phyloP scores from a whole-genome alignment of 2,888 invertebrate genomes.

The Scaptomyza tumidula region DNA sequence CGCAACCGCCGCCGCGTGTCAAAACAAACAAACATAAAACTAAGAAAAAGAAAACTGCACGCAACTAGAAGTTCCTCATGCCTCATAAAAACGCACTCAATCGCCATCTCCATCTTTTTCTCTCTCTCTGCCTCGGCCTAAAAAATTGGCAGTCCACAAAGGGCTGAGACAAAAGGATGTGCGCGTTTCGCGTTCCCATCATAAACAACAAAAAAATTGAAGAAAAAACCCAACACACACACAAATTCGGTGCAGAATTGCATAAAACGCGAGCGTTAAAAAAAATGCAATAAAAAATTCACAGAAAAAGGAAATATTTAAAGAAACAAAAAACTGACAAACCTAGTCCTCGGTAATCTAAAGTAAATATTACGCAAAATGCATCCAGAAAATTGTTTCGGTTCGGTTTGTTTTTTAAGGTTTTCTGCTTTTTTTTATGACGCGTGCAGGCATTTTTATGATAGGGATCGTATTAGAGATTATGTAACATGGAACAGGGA shows the following conservation, averaged over 20 bases:
- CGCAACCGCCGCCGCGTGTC: conserved; percentile 63
- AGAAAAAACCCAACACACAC: conserved; percentile 32
- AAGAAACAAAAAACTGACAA: conserved; percentile 2
- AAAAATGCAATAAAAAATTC: conserved; percentile 39
- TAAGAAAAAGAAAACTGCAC: conserved; percentile 52
- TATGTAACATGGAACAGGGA: conserved; percentile 15
- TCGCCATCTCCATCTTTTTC: neutral
- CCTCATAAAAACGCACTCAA: conserved; percentile 36
- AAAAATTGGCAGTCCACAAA: conserved; percentile 49
- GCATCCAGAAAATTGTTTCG: conserved; percentile 28
- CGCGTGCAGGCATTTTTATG: conserved; percentile 37
- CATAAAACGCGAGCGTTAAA: conserved; percentile 54
- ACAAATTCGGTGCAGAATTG: conserved; percentile 31
- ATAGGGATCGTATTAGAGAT: conserved; percentile 25
- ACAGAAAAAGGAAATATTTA: conserved; percentile 19
- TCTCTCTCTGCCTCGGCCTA: conserved; percentile 12
- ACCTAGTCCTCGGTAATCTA: conserved; percentile 1
- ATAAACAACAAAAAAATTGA: conserved; percentile 29
- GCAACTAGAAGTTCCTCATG: conserved; percentile 76
- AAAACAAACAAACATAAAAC: conserved; percentile 16
- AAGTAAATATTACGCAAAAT: conserved; percentile 54
- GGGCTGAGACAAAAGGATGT: conserved; percentile 54
- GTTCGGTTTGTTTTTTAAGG: conserved; percentile 4
- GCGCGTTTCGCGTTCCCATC: conserved; percentile 22
- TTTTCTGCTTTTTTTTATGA: conserved; percentile 34